These are phyloP conservation scores for Sebastes cheni DNA, from an alignment of 2,797 vertebrate genomes.

Conservation along the genomic window DNA sequence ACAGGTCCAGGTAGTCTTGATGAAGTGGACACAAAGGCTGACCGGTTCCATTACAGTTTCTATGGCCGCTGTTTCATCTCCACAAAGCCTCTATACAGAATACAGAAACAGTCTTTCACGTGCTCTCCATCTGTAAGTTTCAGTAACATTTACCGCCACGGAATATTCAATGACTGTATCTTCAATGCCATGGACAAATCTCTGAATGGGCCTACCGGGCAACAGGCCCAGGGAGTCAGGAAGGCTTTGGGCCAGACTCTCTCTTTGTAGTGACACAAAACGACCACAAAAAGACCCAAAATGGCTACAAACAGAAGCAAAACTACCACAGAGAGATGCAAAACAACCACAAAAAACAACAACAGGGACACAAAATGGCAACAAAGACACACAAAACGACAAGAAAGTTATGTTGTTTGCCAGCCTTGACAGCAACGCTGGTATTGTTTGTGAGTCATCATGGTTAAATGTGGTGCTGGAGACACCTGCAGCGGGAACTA, in stretches of 20 bases:
- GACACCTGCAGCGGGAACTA: too few relatives aligned
- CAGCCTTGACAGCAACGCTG: too few relatives aligned
- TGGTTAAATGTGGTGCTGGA: neutral
- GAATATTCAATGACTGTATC: neutral
- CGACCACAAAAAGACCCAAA: too few relatives aligned
- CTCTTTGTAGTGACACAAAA: neutral
- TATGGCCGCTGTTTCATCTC: neutral
- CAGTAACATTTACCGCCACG: neutral
- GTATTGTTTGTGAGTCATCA: too few relatives aligned
- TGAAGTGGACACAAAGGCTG: too few relatives aligned
- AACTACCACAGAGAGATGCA: too few relatives aligned
- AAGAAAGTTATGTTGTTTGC: neutral
- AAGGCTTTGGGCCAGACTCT: neutral
- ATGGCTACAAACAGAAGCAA: too few relatives aligned
- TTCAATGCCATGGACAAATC: neutral
- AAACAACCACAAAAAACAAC: too few relatives aligned
- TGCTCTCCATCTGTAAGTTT: too few relatives aligned
- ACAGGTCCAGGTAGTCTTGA: too few relatives aligned
- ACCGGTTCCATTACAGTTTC: neutral
- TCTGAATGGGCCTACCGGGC: neutral
- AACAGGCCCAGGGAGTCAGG: neutral
- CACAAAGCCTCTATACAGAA: neutral
- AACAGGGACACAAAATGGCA: neutral
- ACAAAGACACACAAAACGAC: neutral
- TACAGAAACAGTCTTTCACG: neutral